Percentiles rank a stretch among this genome's conserved stretches.
phyloP scores from a whole-genome alignment of 2,113 vertebrate species.

The Ploceus nigricollis region DNA sequence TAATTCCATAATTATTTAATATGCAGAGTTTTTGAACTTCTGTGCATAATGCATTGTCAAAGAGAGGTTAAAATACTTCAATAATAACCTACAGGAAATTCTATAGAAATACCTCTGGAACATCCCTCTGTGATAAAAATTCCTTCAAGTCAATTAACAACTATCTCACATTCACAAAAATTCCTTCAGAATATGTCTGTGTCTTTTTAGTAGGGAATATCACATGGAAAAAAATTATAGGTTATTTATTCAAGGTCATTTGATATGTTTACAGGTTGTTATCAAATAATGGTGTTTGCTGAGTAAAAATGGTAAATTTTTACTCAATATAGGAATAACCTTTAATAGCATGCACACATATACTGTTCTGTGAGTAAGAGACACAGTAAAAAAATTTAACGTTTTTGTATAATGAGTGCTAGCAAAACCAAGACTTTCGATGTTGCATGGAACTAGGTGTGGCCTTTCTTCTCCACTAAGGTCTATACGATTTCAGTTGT shows the following conservation, averaged over 20 bases:
- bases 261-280: neutral
- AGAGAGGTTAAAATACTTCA: neutral
- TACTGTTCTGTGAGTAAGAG: neutral
- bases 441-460: rapidly evolving
- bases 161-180: neutral
- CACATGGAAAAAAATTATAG: neutral
- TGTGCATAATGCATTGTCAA: neutral
- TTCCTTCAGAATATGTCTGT: neutral
- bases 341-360: neutral
- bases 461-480: neutral
- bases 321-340: neutral
- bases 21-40: neutral
- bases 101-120: neutral
- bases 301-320: neutral
- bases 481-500: neutral
- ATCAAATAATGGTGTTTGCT: neutral
- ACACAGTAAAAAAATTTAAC: neutral
- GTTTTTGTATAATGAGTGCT: neutral
- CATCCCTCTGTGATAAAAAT: neutral
- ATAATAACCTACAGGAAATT: neutral
- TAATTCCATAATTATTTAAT: neutral
- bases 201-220: neutral
- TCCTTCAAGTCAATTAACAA: neutral
- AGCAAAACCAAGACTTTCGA: neutral
- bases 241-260: neutral